Evolutionary conservation across 2,797 vertebrate genomes (phyloP).

Genomic region (Naso thynnoides): DNA sequence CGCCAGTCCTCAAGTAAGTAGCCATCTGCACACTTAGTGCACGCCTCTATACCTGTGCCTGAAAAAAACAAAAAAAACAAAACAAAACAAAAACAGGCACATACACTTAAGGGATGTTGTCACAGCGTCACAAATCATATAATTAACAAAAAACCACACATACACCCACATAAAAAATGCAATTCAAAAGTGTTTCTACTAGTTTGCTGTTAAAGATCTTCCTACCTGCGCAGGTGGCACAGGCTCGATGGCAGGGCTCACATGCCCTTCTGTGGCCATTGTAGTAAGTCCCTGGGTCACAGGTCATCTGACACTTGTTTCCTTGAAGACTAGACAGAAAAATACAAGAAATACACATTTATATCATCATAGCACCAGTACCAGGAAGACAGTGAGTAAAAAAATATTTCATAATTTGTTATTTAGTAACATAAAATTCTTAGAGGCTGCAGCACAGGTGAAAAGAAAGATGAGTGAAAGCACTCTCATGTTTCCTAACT

Average conservation of each 20-base stretch:
- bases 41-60: conserved; percentile 94
- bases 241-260: conserved; percentile 92
- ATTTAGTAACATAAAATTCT: neutral
- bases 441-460: neutral
- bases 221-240: conserved; percentile 95
- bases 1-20: conserved; percentile 95
- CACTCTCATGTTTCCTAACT: neutral
- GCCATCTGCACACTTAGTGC: conserved; percentile 91
- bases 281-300: conserved; percentile 92
- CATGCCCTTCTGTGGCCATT: conserved; percentile 91
- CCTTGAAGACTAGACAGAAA: conserved; percentile 88
- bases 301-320: conserved; percentile 91
- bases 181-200: neutral
- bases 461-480: neutral
- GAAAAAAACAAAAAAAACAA: conserved; percentile 21
- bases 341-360: conserved; percentile 9
- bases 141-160: neutral
- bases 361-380: neutral
- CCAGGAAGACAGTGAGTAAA: neutral
- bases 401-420: neutral
- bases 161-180: neutral
- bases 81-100: too few species aligned
- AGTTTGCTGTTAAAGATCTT: neutral
- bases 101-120: conserved; percentile 1
- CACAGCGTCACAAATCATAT: neutral